Conservation (phyloP, 2,113 vertebrate species). For the Psammodynastes pulverulentus region DNA sequence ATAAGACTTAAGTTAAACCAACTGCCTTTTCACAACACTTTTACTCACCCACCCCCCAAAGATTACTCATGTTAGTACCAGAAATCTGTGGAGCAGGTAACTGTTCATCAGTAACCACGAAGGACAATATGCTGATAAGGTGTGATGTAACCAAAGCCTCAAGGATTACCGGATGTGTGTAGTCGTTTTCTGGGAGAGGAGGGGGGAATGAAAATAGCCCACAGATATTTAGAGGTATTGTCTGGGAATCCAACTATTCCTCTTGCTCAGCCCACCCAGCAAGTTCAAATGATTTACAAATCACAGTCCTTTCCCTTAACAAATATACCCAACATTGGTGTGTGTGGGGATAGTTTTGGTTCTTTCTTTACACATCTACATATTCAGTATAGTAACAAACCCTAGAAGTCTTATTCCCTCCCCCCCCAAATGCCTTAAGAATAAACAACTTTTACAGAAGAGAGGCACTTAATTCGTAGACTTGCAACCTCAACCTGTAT, state of each 20-base stretch:
- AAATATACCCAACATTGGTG: neutral
- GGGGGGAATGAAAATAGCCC: neutral
- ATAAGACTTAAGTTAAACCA: no score
- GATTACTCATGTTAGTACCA: neutral
- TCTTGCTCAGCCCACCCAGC: neutral
- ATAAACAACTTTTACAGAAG: neutral
- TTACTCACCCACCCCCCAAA: neutral
- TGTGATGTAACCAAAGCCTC: neutral
- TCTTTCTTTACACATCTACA: neutral
- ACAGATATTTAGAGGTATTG: neutral
- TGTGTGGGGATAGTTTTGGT: neutral
- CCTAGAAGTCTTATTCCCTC: no score
- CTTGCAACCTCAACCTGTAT: neutral
- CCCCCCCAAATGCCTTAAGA: neutral
- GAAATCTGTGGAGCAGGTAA: neutral
- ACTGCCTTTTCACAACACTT: neutral
- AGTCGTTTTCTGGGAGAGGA: neutral
- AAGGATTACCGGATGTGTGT: neutral
- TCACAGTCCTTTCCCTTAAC: neutral
- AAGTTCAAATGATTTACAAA: neutral
- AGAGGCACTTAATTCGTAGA: no score
- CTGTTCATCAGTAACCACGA: neutral
- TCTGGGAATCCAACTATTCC: neutral
- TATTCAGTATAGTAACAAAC: neutral
- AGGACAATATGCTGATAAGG: neutral